Conservation (phyloP, 2,888 invertebrate genomes). For the Stenichneumon culpator region DNA sequence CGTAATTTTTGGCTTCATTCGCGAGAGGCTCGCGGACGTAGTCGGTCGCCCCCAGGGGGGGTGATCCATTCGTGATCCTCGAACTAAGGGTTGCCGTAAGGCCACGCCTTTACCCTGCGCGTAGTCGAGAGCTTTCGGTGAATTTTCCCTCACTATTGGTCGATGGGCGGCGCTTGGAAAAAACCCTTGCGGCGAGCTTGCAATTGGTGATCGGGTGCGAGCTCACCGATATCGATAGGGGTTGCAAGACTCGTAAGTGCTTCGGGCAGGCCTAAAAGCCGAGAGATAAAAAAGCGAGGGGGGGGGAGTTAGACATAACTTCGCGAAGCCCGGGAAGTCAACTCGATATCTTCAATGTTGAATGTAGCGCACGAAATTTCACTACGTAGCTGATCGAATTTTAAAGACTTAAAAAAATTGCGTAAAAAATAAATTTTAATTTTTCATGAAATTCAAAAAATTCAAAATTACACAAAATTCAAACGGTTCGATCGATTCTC, state of each 20-base stretch:
- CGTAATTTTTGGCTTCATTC: constrained; percentile 76
- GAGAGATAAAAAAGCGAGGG: constrained; percentile 36
- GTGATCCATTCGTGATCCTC: constrained; percentile 69
- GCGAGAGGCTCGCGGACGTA: constrained; percentile 51
- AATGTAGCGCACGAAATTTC: neutral
- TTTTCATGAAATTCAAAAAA: too few relatives aligned
- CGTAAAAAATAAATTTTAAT: too few relatives aligned
- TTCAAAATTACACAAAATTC: too few relatives aligned
- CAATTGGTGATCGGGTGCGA: constrained; percentile 71
- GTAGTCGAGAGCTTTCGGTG: constrained; percentile 61
- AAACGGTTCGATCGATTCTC: too few relatives aligned
- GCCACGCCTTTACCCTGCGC: constrained; percentile 67
- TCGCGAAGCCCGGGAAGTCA: constrained; percentile 67
- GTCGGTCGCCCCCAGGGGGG: constrained; percentile 53
- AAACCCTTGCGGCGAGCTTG: constrained; percentile 70
- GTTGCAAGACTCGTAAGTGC: constrained; percentile 59
- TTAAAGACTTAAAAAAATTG: neutral
- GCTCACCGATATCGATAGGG: constrained; percentile 59
- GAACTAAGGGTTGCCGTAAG: constrained; percentile 69
- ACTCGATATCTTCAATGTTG: constrained; percentile 56
- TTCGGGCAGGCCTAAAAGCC: constrained; percentile 52
- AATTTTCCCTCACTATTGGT: constrained; percentile 69
- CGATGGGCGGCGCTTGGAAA: constrained; percentile 72
- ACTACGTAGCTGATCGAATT: neutral
- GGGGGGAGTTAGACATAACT: constrained; percentile 51